Base-by-base conservation (phyloP, 2,797 vertebrate species). In the Psittacula echo region DNA sequence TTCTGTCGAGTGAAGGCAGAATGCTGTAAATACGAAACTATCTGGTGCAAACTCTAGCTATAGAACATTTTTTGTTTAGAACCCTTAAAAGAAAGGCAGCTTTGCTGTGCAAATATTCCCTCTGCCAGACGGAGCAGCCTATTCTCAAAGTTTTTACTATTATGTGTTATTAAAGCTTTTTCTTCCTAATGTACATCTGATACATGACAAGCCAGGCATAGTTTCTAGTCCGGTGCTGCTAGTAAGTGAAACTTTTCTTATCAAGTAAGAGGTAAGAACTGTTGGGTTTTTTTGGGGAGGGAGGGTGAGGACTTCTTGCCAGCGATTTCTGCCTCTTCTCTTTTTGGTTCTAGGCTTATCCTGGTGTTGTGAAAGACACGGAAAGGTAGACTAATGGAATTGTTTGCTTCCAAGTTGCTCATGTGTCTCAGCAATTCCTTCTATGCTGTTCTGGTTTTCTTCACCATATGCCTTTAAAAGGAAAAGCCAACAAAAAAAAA, bases 211-310 rank as follows among this genome's bases (percentile, higher is more conserved):
- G 16, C 20, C 45, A 91, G 32, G 16, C 5, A 0, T 71, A 48
- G n/a, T 50, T 78, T 79, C n/a, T 23, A 61, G 44, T 42, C 24
- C 20, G 51, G 0, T 50, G 58, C 30, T 64, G 10, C 53, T 83
- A 51, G 20, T 34, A 70, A 44, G 17, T 64, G 34, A 39, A 87
- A 64, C 30, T 39, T 67, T 51, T 42, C 7, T 41, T 37, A 3
- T n/a, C 44, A 62, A 74, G 7, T 20, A 78, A 66, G 22, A 61
- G 41, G 13, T 58, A 32, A 70, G 11, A 74, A 61, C 47, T 47
- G 11, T 30, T 68, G 10, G 11, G 0, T 11, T 39, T 0, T 16
- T 50, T 18, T 41, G 3, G 4, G 9, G 3, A 34, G 13, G 9
- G 7, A 50, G 21, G 7, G 3, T 42, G 47, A 51, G 19, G 8